Conservation (phyloP, 1,140 invertebrate genomes). For the Diploscapter pachys region DNA sequence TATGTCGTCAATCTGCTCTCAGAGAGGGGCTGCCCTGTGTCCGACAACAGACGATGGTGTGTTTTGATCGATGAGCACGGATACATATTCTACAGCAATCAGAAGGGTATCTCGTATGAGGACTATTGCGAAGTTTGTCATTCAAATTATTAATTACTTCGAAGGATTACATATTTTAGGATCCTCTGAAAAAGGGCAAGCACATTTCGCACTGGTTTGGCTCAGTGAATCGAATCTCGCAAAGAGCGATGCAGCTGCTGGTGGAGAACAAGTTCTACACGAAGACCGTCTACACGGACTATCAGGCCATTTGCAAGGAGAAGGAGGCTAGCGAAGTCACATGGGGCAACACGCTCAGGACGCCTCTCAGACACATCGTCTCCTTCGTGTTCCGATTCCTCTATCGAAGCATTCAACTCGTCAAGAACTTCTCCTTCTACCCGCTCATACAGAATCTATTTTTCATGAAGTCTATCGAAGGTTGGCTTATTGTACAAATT, state of each 20-base stretch:
- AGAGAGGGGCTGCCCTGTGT: constrained; percentile 49
- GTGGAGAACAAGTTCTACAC: constrained; percentile 53
- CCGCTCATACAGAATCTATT: background rate
- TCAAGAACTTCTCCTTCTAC: constrained; percentile 8
- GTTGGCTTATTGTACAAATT: too few species aligned
- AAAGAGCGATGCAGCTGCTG: constrained; percentile 55
- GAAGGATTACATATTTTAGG: constrained; percentile 12
- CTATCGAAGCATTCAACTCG: background rate
- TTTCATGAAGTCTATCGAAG: too few species aligned
- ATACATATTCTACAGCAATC: constrained; percentile 55
- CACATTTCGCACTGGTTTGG: constrained; percentile 54
- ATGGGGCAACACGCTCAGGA: too few species aligned
- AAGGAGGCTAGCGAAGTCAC: background rate
- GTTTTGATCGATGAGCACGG: constrained; percentile 55
- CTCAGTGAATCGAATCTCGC: constrained; percentile 52
- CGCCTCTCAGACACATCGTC: background rate
- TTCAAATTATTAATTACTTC: constrained; percentile 6
- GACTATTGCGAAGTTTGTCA: constrained; percentile 18
- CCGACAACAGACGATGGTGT: constrained; percentile 49
- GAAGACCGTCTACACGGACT: constrained; percentile 35
- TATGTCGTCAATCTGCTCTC: constrained; percentile 45
- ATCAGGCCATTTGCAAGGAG: constrained; percentile 26
- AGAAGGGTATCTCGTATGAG: constrained; percentile 45
- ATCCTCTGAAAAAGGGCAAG: constrained; percentile 25
- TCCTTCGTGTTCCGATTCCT: background rate